Evolutionary conservation across 2,797 vertebrate genomes (phyloP), one percentile per base, ranked within the genome.

Genomic region (Sarcophilus harrisii): DNA sequence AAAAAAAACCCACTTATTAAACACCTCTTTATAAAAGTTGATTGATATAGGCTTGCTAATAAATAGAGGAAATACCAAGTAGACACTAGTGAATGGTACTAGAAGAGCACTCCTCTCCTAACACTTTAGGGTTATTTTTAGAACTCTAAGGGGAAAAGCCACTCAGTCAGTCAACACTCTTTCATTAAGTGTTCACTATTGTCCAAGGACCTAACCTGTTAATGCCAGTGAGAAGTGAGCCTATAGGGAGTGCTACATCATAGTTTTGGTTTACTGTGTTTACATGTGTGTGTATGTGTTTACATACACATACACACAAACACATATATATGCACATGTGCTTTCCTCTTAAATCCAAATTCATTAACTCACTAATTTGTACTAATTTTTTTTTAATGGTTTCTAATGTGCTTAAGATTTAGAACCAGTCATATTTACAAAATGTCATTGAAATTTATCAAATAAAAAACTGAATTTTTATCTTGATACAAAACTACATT

Each of bases 401-500:
- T 96, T 94, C 59, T 38, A 92, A 94, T n/a, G 29, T 58, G n/a
- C 29, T 73, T 95, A 91, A 16, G 4, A 29, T 54, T 93, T 45
- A 45, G 95, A 94, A 96, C 66, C 58, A 92, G 32, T 58, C 57
- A 60, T 93, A 66, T 14, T 90, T 45, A 92, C 52, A 30, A 49
- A 4, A 4, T 95, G 59, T n/a, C 90, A 95, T 93, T 93, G 59
- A 81, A 93, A 32, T 91, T 96, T 32, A 66, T 32, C 12, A 95
- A 87, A 90, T 90, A 93, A 89, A 94, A 92, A 96, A 28, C 54
- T 57, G 52, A 57, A 95, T 95, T 94, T 73, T 96, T 94, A 52
- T 57, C 91, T 95, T 92, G 2, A 29, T 93, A 24, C 95, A 94
- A 45, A 92, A 95, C 57, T 91, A 58, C 60, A 18, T 30, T 92